Base-by-base conservation (phyloP, 37 sponge, comb jelly and placozoan species). In the Agelas oroides region DNA sequence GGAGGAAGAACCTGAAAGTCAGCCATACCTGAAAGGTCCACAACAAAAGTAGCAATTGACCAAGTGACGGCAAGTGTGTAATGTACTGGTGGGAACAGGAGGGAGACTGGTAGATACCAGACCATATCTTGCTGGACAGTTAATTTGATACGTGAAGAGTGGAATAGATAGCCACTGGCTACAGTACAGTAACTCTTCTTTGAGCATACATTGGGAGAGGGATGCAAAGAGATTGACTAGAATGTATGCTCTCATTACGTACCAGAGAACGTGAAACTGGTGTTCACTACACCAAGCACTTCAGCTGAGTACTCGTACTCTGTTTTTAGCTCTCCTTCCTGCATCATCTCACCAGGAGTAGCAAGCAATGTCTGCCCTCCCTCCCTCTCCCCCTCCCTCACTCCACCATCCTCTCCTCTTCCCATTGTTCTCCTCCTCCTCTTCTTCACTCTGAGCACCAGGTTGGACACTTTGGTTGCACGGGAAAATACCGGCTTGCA, bases 1-100 rank as follows among this genome's bases (percentile, higher is more conserved):
- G 93, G 93, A 23, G 89, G 89, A 46, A 92, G 85, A 18, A 84
- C 81, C 61, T 92, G 93, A 56, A 75, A 92, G 55, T 92, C 93
- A 69, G 70, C 73, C 82, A 88, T 75, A 35, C 88, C 93, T 92
- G 65, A 13, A 41, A 23, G 52, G 24, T n/a, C n/a, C n/a, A n/a
- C n/a, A 57, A 21, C n/a, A n/a, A n/a, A n/a, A n/a, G n/a, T n/a
- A n/a, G n/a, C n/a, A n/a, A n/a, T n/a, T n/a, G n/a, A n/a, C n/a
- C n/a, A n/a, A n/a, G n/a, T n/a, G n/a, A n/a, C n/a, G n/a, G n/a
- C n/a, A n/a, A n/a, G n/a, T n/a, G n/a, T n/a, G n/a, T n/a, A n/a
- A n/a, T n/a, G n/a, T n/a, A n/a, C n/a, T n/a, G n/a, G n/a, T n/a
- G n/a, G n/a, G n/a, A n/a, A n/a, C n/a, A n/a, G n/a, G n/a, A n/a